phyloP scores from a whole-genome alignment of 2,113 vertebrate genomes.

The Morone chrysops region DNA sequence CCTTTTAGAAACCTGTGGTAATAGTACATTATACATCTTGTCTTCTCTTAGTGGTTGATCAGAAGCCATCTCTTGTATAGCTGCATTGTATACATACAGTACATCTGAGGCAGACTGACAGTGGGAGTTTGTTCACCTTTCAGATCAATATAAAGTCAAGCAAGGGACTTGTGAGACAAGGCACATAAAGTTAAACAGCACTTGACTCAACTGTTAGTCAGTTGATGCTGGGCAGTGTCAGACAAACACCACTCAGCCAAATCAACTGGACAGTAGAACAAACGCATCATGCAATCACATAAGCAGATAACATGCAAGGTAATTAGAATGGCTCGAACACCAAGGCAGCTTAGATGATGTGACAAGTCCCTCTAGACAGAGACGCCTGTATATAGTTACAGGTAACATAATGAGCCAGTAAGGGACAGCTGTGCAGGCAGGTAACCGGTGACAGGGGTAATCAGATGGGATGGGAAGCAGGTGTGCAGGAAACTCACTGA shows the following conservation, averaged over 20 bases:
- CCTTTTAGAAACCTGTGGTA: conserved; percentile 12
- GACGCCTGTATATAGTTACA: conserved; percentile 7
- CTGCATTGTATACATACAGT: not conserved
- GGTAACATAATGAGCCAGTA: conserved; percentile 45
- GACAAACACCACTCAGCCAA: conserved; percentile 2
- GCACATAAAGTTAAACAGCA: not conserved
- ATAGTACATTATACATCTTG: not conserved
- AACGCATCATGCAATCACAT: conserved; percentile 6
- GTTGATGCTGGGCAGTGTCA: not conserved
- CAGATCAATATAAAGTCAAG: not conserved
- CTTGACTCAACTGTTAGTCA: not conserved
- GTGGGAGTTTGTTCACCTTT: not conserved
- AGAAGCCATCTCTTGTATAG: not conserved
- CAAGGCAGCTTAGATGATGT: not conserved
- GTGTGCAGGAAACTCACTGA: conserved; percentile 14
- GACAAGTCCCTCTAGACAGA: conserved; percentile 32
- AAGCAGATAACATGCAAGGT: not conserved
- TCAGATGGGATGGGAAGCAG: conserved; percentile 42
- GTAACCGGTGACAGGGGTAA: conserved; percentile 48
- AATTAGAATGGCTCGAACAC: conserved; percentile 12
- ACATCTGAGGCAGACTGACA: not conserved
- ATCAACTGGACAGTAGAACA: not conserved
- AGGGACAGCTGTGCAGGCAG: conserved; percentile 37
- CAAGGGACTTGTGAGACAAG: not conserved
- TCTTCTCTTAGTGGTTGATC: not conserved